These are phyloP conservation scores for Pogonocherus hispidulus DNA, from an alignment of 2,888 invertebrate genomes.

Conservation along the genomic window DNA sequence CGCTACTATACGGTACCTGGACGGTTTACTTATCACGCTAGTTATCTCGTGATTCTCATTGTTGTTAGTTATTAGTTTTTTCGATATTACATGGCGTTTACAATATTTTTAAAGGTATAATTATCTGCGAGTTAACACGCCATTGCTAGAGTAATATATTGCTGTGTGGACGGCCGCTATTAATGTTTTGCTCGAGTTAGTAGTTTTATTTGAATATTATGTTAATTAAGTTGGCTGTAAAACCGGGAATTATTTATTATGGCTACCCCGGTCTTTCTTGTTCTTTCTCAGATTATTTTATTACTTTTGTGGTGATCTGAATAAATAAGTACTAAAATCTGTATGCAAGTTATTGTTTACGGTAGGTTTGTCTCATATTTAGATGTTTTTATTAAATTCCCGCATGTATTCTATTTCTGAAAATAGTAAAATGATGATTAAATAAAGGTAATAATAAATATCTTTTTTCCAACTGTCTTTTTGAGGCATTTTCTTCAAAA, in stretches of 20 bases:
- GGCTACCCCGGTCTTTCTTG: neutral
- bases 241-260: neutral
- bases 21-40: neutral
- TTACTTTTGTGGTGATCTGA: neutral
- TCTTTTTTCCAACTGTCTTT: too few relatives aligned
- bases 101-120: constrained; percentile 10
- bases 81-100: constrained; percentile 12
- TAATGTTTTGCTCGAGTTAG: constrained; percentile 6
- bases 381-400: too few relatives aligned
- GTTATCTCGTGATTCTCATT: neutral
- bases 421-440: too few relatives aligned
- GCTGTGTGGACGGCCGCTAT: neutral
- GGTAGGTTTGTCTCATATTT: too few relatives aligned
- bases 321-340: too few relatives aligned
- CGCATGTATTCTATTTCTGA: too few relatives aligned
- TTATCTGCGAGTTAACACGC: constrained; percentile 6
- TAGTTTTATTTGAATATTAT: constrained; percentile 2
- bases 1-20: neutral
- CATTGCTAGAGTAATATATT: neutral
- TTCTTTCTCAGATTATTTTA: neutral
- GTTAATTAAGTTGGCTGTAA: neutral
- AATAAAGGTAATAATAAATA: too few relatives aligned
- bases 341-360: too few relatives aligned
- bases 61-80: constrained; percentile 9
- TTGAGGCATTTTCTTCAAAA: too few relatives aligned